Evolutionary conservation across 2,888 invertebrate species (phyloP).

Genomic region (Lagria hirta): DNA sequence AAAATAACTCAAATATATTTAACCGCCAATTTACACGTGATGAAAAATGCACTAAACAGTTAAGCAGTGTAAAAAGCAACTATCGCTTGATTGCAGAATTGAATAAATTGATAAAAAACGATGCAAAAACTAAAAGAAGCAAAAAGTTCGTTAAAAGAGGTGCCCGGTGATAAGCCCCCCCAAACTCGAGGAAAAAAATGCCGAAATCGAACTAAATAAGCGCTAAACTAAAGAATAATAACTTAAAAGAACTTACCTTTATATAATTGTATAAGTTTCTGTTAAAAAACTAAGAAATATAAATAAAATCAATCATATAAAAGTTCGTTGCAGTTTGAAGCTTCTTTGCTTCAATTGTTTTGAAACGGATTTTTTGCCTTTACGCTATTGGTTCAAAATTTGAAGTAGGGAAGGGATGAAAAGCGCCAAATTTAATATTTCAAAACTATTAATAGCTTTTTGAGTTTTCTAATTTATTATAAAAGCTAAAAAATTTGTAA

Average conservation of each 20-base stretch:
- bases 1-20: constrained; percentile 2
- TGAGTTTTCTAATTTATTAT: no score
- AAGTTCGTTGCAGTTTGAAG: constrained; percentile 44
- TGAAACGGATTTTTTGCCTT: constrained; percentile 40
- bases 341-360: constrained; percentile 46
- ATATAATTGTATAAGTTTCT: constrained; percentile 10
- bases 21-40: constrained; percentile 15
- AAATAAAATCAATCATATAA: no score
- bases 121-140: constrained; percentile 2
- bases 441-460: no score
- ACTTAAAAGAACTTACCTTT: constrained; percentile 21
- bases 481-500: no score
- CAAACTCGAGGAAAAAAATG: no score
- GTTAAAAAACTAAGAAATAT: constrained; percentile 26
- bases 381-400: constrained; percentile 38
- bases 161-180: no score
- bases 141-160: constrained; percentile 23
- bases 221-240: not conserved
- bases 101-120: constrained; percentile 5
- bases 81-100: no score
- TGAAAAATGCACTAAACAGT: not conserved
- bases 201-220: no score
- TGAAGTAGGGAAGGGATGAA: constrained; percentile 1
- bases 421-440: constrained; percentile 12
- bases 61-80: not conserved